Evolutionary conservation across 1,140 invertebrate genomes (phyloP).

Genomic region (Proctacanthus coquilletti): DNA sequence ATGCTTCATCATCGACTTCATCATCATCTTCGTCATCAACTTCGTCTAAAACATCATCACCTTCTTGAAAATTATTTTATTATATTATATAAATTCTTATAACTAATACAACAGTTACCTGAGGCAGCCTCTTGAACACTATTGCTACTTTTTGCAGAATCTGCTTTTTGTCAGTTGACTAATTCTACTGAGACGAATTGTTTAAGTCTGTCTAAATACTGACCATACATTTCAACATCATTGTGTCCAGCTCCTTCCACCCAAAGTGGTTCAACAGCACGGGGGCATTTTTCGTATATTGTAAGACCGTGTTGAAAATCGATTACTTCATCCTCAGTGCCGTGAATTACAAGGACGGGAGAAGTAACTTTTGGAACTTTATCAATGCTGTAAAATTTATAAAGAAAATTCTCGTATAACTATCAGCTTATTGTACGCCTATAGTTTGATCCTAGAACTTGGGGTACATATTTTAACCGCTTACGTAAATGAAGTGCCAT

Average conservation of each 20-base stretch:
- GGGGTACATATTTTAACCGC: no score
- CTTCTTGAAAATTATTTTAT: not conserved
- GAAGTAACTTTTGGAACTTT: conserved; percentile 53
- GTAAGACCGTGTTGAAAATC: conserved; percentile 55
- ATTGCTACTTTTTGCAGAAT: conserved; percentile 18
- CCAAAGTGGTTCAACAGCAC: conserved; percentile 55
- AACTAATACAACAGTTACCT: conserved; percentile 16
- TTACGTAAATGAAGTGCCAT: no score
- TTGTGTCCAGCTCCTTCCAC: conserved; percentile 83
- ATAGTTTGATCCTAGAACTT: no score
- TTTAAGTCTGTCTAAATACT: conserved; percentile 91
- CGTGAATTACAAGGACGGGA: conserved; percentile 60
- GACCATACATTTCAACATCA: conserved; percentile 92
- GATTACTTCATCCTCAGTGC: conserved; percentile 63
- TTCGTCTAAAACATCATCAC: not conserved
- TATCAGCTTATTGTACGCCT: not conserved
- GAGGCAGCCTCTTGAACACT: conserved; percentile 11
- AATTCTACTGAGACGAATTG: conserved; percentile 90
- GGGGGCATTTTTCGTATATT: conserved; percentile 49
- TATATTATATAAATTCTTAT: conserved; percentile 1
- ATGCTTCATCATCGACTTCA: conserved; percentile 25
- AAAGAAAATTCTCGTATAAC: conserved; percentile 3
- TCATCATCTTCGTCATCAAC: not conserved
- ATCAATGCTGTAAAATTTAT: conserved; percentile 30
- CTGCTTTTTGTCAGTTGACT: conserved; percentile 66